phyloP scores from a whole-genome alignment of 2,888 invertebrate genomes.

The Osmoderma eremita region DNA sequence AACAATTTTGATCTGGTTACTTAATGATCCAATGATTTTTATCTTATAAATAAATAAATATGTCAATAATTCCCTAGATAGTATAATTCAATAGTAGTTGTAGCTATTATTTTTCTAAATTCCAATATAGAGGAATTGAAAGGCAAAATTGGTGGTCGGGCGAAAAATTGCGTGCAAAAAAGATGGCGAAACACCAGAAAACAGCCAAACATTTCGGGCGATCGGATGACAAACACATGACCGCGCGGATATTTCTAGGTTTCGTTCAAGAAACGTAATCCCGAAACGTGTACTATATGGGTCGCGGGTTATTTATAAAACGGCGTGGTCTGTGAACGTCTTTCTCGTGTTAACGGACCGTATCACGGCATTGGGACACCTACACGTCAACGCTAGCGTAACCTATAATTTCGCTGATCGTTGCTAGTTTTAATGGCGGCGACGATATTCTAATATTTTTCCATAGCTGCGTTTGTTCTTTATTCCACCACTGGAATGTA shows the following conservation, averaged over 20 bases:
- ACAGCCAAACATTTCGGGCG: too few relatives aligned
- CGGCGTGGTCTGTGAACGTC: not conserved
- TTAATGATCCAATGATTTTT: too few relatives aligned
- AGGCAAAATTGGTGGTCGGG: too few relatives aligned
- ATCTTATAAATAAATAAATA: too few relatives aligned
- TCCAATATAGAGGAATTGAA: too few relatives aligned
- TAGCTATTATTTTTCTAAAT: too few relatives aligned
- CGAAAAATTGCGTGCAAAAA: too few relatives aligned
- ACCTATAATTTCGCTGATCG: slow-evolving; percentile 2
- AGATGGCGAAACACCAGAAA: too few relatives aligned
- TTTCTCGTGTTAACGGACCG: not conserved
- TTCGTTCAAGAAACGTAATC: slow-evolving; percentile 15
- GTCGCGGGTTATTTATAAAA: slow-evolving; percentile 30
- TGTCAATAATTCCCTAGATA: too few relatives aligned
- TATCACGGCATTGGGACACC: slow-evolving; percentile 1
- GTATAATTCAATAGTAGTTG: too few relatives aligned
- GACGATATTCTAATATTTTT: not conserved
- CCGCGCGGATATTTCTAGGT: not conserved
- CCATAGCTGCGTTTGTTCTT: not conserved
- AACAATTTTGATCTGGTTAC: too few relatives aligned
- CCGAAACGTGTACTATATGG: slow-evolving; percentile 9
- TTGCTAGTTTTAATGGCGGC: not conserved
- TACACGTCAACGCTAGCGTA: slow-evolving; percentile 4
- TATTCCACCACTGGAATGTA: not conserved
- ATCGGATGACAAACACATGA: too few relatives aligned